A percentile compares a stretch with the other conserved stretches of the same genome.
phyloP scores from a whole-genome alignment of 1,140 invertebrate species.

The Lepidostoma basale region DNA sequence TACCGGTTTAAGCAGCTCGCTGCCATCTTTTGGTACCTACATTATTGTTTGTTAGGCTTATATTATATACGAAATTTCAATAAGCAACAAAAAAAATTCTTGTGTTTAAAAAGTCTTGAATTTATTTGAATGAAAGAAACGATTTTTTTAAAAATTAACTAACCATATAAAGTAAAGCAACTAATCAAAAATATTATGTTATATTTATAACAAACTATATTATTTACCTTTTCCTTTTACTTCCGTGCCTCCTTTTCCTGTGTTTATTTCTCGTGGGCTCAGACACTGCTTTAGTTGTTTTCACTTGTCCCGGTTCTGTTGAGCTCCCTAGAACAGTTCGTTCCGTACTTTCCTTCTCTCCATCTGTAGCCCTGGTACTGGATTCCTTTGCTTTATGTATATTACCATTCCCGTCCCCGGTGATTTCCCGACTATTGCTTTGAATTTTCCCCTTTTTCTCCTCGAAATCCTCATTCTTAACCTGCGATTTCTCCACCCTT shows the following conservation, averaged over 20 bases:
- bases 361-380: slow-evolving; percentile 48
- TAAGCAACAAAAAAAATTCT: too few species aligned
- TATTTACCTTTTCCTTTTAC: slow-evolving; percentile 35
- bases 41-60: too few species aligned
- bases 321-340: slow-evolving; percentile 22
- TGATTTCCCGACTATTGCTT: slow-evolving; percentile 60
- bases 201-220: neutral
- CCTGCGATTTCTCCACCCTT: neutral
- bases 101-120: too few species aligned
- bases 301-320: neutral
- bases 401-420: slow-evolving; percentile 57
- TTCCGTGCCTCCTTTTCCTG: slow-evolving; percentile 55
- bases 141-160: too few species aligned
- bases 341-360: neutral
- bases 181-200: neutral
- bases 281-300: slow-evolving; percentile 52
- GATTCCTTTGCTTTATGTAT: slow-evolving; percentile 54
- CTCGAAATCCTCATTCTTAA: slow-evolving; percentile 46
- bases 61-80: too few species aligned
- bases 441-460: slow-evolving; percentile 60
- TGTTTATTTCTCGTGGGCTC: slow-evolving; percentile 49
- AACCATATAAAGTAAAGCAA: too few species aligned
- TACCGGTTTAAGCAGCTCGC: too few species aligned
- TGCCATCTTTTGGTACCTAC: too few species aligned
- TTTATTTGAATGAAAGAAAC: too few species aligned